phyloP scores from a whole-genome alignment of 2,113 vertebrate genomes.

The Pedetes capensis region DNA sequence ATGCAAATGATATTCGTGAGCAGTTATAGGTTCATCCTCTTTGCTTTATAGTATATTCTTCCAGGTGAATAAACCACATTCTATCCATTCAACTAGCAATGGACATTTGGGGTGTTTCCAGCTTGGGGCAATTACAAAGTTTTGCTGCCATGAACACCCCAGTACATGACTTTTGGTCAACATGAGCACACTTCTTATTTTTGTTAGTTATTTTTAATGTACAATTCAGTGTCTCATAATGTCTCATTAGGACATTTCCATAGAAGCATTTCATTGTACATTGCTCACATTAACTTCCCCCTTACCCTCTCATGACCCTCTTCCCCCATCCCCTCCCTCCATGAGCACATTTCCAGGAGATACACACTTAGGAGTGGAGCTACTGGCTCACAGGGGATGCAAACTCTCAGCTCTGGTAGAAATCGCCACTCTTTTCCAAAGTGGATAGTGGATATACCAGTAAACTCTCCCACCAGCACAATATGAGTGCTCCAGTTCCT shows the following conservation, averaged over 20 bases:
- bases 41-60: rapidly evolving
- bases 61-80: background rate
- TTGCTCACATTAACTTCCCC: too few species aligned
- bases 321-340: too few species aligned
- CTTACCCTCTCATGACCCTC: too few species aligned
- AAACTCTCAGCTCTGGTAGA: background rate
- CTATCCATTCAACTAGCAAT: background rate
- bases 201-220: too few species aligned
- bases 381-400: background rate
- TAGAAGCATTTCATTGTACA: too few species aligned
- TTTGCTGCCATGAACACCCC: background rate
- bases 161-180: background rate
- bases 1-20: background rate
- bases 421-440: background rate
- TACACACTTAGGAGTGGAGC: background rate
- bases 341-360: background rate
- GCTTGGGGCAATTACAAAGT: background rate
- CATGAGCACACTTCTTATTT: background rate
- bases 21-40: background rate
- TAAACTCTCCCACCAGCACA: background rate
- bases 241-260: too few species aligned
- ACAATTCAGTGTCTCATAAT: too few species aligned
- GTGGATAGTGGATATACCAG: background rate
- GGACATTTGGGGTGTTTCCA: background rate
- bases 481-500: background rate